Base-by-base conservation (phyloP, 2,113 vertebrate genomes). In the Plestiodon gilberti region DNA sequence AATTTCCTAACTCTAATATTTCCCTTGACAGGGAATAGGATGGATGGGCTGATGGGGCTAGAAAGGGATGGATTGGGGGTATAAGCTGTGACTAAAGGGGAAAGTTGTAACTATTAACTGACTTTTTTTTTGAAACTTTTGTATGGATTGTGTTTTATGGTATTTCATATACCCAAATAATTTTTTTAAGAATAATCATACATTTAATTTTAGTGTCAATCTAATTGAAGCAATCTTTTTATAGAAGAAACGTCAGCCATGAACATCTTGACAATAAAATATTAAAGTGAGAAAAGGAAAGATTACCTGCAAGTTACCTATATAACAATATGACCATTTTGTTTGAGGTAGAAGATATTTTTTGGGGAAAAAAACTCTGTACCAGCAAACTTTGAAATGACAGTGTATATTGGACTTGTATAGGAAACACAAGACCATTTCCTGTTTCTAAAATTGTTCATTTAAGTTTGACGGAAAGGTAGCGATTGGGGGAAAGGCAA, bases 381-480 rank as follows among this genome's bases (percentile, higher is more conserved):
- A 35, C 89, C 14, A 40, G 65, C n/a, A 18, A 23, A 6, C 61
- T 25, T 48, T 78, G 20, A 80, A 85, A 76, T 57, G 30, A 55
- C 0, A 6, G 15, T 28, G 2, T 69, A 0, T 4, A 23, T 74
- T 82, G 70, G 25, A 75, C 35, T 74, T 57, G 78, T 81, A 64
- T 78, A 78, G 25, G 59, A 65, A 74, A 64, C 30, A 65, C 8
- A 70, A 25, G 9, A 61, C 62, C 30, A 25, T 83, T 82, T 84
- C 38, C 14, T 77, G 30, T 55, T 55, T 74, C 81, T 79, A 82
- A 83, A 89, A 78, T 0, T 0, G 28, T 40, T 52, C 28, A 0
- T 81, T 23, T 89, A 4, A 87, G 43, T 43, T 35, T 91, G 55
- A 62, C 1, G 88, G 57, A 92, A 82, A 33, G 69, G 15, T 0